phyloP scores from a whole-genome alignment of 2,888 invertebrate genomes.

The Diaperis boleti region DNA sequence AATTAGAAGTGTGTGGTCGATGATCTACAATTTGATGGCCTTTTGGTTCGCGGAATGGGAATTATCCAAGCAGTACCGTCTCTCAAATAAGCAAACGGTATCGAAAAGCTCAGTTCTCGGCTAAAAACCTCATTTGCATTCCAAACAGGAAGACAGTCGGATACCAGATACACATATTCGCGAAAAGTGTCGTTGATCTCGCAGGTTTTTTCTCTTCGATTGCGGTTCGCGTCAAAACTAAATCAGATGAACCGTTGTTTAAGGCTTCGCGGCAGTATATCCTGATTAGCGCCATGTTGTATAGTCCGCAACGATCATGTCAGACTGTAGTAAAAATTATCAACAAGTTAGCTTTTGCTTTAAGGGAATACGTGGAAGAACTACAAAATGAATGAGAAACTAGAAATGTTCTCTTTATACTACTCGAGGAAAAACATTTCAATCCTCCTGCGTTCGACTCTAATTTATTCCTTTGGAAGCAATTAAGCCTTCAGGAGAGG shows the following conservation, averaged over 20 bases:
- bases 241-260: conserved; percentile 30
- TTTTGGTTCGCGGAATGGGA: no score
- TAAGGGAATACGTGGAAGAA: conserved; percentile 41
- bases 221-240: conserved; percentile 17
- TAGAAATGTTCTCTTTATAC: conserved; percentile 28
- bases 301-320: conserved; percentile 33
- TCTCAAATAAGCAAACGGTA: conserved; percentile 23
- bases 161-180: conserved; percentile 18
- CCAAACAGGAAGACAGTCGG: conserved; percentile 23
- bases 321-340: conserved; percentile 29
- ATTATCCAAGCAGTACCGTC: no score
- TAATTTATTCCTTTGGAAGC: conserved; percentile 28
- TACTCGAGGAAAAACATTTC: conserved; percentile 30
- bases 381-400: conserved; percentile 29
- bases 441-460: conserved; percentile 18
- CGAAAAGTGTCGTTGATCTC: conserved; percentile 38
- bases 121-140: conserved; percentile 35
- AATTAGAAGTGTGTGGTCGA: no score
- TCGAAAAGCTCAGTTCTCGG: conserved; percentile 4
- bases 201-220: conserved; percentile 10
- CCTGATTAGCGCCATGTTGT: conserved; percentile 37
- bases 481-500: conserved; percentile 25
- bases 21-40: no score
- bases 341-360: conserved; percentile 38
- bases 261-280: conserved; percentile 28